phyloP scores from a whole-genome alignment of 2,113 vertebrate genomes.

The Corythaixoides concolor region DNA sequence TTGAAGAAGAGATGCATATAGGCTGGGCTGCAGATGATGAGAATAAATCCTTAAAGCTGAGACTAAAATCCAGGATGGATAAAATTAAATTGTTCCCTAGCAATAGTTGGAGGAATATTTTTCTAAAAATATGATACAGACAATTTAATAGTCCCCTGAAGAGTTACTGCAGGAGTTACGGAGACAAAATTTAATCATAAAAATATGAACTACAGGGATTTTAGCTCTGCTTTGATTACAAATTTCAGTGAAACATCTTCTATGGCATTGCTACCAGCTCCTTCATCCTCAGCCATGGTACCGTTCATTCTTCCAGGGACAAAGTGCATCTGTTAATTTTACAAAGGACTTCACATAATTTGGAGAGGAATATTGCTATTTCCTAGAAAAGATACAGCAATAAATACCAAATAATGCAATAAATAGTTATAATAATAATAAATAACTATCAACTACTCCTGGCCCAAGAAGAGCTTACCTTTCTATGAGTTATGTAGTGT shows the following conservation, averaged over 20 bases:
- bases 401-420: no score
- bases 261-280: not conserved
- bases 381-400: not conserved
- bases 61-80: not conserved
- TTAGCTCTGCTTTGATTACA: not conserved
- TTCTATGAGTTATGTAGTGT: not conserved
- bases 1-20: not conserved
- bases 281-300: not conserved
- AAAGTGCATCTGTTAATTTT: not conserved
- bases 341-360: not conserved
- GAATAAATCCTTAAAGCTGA: not conserved
- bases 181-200: not conserved
- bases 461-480: not conserved
- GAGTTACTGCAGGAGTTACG: not conserved
- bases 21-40: not conserved
- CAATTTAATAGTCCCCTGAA: not conserved
- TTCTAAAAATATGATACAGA: not conserved
- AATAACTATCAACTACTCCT: not conserved
- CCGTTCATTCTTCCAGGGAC: not conserved
- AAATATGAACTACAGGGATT: not conserved
- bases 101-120: not conserved
- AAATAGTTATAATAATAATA: not conserved
- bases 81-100: constrained; percentile 1
- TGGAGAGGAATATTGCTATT: not conserved
- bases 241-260: not conserved